These are phyloP conservation scores for Ladona fulva DNA, from an alignment of 1,140 invertebrate genomes.

Conservation along the genomic window DNA sequence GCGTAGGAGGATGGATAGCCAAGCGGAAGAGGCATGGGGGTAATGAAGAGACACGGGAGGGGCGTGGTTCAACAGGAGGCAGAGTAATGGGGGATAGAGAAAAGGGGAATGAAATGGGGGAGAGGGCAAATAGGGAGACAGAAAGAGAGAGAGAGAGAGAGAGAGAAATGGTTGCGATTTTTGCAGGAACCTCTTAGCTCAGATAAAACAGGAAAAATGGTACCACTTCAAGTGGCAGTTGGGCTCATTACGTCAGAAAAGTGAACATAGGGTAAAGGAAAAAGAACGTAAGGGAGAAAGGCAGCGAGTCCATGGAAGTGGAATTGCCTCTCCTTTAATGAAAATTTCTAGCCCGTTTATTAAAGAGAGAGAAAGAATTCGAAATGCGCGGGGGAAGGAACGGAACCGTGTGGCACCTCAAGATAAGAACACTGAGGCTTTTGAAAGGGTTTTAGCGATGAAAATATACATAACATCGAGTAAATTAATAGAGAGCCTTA, in stretches of 20 bases:
- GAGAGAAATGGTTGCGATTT: not conserved
- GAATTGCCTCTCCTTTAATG: not conserved
- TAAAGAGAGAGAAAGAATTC: not conserved
- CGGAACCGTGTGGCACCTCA: not conserved
- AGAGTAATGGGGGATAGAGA: not conserved
- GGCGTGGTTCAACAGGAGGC: not conserved
- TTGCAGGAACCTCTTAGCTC: not conserved
- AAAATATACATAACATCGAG: no score
- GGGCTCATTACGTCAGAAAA: not conserved
- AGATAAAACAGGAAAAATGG: slow-evolving; percentile 1
- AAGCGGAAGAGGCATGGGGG: not conserved
- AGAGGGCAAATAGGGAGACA: not conserved
- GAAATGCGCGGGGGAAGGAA: not conserved
- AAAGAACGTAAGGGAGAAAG: not conserved
- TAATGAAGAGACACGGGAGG: not conserved
- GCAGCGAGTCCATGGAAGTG: not conserved
- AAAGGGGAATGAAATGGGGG: not conserved
- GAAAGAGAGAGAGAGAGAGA: not conserved
- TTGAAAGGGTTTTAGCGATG: no score
- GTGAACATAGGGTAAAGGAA: not conserved
- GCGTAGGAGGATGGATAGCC: not conserved
- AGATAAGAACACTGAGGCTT: no score
- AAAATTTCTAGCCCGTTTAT: not conserved
- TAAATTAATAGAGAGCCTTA: no score
- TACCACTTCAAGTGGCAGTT: not conserved